A percentile compares a stretch with the other conserved stretches of the same genome.
These are phyloP conservation scores for Eulithis testata DNA, from an alignment of 2,888 invertebrate genomes.

Conservation along the genomic window DNA sequence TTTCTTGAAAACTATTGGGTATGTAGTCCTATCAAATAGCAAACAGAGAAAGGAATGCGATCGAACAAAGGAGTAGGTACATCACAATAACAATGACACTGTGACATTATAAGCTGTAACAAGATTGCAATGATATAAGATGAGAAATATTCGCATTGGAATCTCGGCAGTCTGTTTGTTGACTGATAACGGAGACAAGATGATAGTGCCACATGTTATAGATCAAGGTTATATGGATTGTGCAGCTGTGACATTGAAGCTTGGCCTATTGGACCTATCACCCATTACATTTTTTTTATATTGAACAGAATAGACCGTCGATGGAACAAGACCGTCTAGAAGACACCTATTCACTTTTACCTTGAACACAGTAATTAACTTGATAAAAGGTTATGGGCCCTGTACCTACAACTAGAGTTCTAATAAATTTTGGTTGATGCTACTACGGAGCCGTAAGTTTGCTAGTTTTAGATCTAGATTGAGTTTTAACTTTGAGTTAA, in stretches of 20 bases:
- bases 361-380: too few species aligned
- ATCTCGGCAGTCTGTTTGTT: conserved; percentile 29
- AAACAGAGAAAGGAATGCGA: conserved; percentile 38
- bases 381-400: too few species aligned
- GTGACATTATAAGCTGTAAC: conserved; percentile 4
- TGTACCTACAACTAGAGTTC: too few species aligned
- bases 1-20: too few species aligned
- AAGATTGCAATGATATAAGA: conserved; percentile 31
- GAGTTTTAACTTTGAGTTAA: too few species aligned
- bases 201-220: conserved; percentile 24
- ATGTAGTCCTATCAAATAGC: conserved; percentile 18
- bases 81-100: conserved; percentile 18
- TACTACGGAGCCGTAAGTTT: too few species aligned
- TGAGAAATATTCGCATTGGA: conserved; percentile 31
- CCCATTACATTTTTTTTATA: too few species aligned
- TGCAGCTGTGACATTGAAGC: conserved; percentile 8
- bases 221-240: conserved; percentile 15
- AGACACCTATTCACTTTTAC: too few species aligned
- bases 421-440: too few species aligned
- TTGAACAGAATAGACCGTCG: too few species aligned
- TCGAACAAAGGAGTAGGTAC: conserved; percentile 35
- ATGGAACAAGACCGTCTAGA: too few species aligned
- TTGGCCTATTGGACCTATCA: not conserved
- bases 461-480: too few species aligned
- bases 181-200: conserved; percentile 32